Conservation (phyloP, 1,140 invertebrate genomes). For the Saxidomus purpurata region DNA sequence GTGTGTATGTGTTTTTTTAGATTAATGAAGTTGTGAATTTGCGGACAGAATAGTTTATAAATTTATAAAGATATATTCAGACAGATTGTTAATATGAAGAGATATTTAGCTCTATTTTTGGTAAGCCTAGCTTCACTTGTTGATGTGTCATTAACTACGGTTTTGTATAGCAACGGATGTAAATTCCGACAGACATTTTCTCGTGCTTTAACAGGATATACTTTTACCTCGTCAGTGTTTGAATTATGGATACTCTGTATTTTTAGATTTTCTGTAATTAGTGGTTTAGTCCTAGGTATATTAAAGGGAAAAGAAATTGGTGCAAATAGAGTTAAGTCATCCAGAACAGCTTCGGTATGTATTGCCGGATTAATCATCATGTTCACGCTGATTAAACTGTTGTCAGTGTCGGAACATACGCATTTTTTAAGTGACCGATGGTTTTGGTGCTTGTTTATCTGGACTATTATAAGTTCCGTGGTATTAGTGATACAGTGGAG, state of each 20-base stretch:
- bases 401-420: conserved; percentile 43
- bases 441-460: conserved; percentile 64
- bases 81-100: neutral
- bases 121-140: neutral
- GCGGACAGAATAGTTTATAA: too few species aligned
- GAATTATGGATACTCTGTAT: conserved; percentile 57
- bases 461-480: conserved; percentile 31
- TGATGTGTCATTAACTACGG: conserved; percentile 58
- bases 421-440: conserved; percentile 28
- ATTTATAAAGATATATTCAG: too few species aligned
- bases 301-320: conserved; percentile 13
- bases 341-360: neutral
- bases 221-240: conserved; percentile 56
- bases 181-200: conserved; percentile 55
- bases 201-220: neutral
- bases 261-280: conserved; percentile 22
- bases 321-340: conserved; percentile 26
- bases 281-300: conserved; percentile 50
- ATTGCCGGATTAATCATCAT: conserved; percentile 21
- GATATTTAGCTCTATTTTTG: neutral
- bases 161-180: conserved; percentile 56
- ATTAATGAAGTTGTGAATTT: too few species aligned
- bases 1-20: too few species aligned
- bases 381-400: conserved; percentile 61
- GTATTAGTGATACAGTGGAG: conserved; percentile 38